Conservation (phyloP, 2,113 vertebrate genomes). For the Scytalopus superciliaris region DNA sequence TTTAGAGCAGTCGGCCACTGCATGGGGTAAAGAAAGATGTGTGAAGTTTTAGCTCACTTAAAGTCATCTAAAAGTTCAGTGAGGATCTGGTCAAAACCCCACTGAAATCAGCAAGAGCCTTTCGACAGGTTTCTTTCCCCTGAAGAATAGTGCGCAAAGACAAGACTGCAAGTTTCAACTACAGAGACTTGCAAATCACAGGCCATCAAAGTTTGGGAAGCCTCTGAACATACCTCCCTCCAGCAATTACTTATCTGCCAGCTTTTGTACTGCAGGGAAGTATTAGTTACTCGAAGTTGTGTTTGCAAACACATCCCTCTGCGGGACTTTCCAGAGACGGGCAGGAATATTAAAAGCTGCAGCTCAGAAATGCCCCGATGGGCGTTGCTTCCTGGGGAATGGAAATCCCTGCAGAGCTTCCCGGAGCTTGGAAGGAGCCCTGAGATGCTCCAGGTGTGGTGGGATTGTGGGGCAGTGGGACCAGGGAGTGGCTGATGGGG, state of each 20-base stretch:
- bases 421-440: background rate
- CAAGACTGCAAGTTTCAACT: background rate
- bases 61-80: background rate
- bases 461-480: background rate
- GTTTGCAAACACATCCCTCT: conserved; percentile 15
- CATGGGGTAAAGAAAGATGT: background rate
- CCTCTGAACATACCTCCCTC: conserved; percentile 48
- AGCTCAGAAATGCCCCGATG: background rate
- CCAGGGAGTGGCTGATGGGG: background rate
- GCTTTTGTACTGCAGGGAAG: background rate
- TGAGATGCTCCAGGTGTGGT: background rate
- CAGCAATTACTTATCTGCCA: conserved; percentile 20
- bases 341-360: background rate
- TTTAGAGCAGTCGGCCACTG: background rate
- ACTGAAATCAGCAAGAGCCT: conserved; percentile 32
- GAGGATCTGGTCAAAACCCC: conserved; percentile 9
- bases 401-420: background rate
- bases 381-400: background rate
- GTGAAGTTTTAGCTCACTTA: conserved; percentile 40
- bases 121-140: background rate
- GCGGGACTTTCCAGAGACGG: accelerated
- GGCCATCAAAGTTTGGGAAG: conserved; percentile 56
- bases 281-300: background rate
- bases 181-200: conserved; percentile 56
- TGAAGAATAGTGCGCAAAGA: background rate